Evolutionary conservation across 2,797 vertebrate genomes (phyloP), one percentile per base, ranked within the genome.

Genomic region (Staurois parvus): DNA sequence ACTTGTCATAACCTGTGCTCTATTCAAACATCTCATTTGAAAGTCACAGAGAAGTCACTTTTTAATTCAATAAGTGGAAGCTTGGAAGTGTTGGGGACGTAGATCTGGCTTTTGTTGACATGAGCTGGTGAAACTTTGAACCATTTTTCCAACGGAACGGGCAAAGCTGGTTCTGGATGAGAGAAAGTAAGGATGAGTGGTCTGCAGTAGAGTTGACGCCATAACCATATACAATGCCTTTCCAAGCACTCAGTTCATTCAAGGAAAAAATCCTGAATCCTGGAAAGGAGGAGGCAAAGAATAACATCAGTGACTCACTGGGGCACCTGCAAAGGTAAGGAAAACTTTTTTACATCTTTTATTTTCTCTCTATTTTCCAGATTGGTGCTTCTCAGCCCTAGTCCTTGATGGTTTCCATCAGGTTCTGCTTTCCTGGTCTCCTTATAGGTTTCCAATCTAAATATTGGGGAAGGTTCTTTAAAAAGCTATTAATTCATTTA

Each of bases 271-370:
- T 98, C 92, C 87, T 97, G 84, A 97, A 96, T 79, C 96, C 97
- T 45, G 96, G 96, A 74, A 98, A 96, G 85, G 96, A 98, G 92
- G 96, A 97, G 87, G 93, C 96, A 93, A 99, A 98, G 94, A 96
- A 93, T 79, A 93, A 92, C 0, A 84, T 99, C 85, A 95, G 96
- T 4, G 95, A 97, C 88, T 96, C 96, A 0, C 87, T 99, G 84
- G 97, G 98, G 88, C 97, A 96, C 89, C 93, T 99, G 87, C 97
- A 96, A 94, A 98, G 97, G 98, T 99, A 96, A 97, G 29, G n/a
- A 52, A 19, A 0, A 1, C 52, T 19, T 86, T 69, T 45, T 13
- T 32, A 48, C 11, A 64, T 2, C 8, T 59, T 21, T 8, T 28
- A 11, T 66, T 66, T 7, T 29, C 12, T 28, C 13, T 29, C 26